Evolutionary conservation across 2,113 vertebrate genomes (phyloP).

Genomic region (Carassius carassius): DNA sequence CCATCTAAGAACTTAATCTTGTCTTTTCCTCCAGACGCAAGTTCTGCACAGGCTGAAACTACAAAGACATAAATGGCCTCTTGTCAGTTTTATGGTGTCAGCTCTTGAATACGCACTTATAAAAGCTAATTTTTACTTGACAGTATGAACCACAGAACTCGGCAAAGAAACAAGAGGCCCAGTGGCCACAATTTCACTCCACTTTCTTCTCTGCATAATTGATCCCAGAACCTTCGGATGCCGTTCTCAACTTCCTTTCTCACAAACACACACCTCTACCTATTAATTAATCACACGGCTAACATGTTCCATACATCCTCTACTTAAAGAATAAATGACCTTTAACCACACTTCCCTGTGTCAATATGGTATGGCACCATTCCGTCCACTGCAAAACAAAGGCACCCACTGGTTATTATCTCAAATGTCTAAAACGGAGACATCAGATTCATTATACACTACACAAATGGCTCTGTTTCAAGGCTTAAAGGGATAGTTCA

Average conservation of each 20-base stretch:
- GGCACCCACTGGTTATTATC: constrained; percentile 30
- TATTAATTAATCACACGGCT: constrained; percentile 56
- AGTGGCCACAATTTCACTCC: not conserved
- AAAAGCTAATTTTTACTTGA: constrained; percentile 46
- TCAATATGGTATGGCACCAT: constrained; percentile 56
- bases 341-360: constrained; percentile 48
- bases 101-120: constrained; percentile 39
- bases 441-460: constrained; percentile 2
- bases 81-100: constrained; percentile 46
- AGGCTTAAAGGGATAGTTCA: not conserved
- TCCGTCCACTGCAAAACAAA: not conserved
- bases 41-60: constrained; percentile 32
- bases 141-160: constrained; percentile 14
- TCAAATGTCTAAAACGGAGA: not conserved
- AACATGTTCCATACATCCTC: constrained; percentile 56
- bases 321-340: constrained; percentile 54
- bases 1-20: constrained; percentile 49
- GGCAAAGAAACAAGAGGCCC: constrained; percentile 23
- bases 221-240: constrained; percentile 47
- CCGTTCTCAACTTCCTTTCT: constrained; percentile 13
- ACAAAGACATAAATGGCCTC: constrained; percentile 50
- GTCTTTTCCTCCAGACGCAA: constrained; percentile 61
- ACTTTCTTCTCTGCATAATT: constrained; percentile 32
- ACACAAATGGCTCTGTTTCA: not conserved
- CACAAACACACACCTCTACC: constrained; percentile 36